Base-by-base conservation (phyloP, 2,797 vertebrate genomes). In the Chelon auratus region DNA sequence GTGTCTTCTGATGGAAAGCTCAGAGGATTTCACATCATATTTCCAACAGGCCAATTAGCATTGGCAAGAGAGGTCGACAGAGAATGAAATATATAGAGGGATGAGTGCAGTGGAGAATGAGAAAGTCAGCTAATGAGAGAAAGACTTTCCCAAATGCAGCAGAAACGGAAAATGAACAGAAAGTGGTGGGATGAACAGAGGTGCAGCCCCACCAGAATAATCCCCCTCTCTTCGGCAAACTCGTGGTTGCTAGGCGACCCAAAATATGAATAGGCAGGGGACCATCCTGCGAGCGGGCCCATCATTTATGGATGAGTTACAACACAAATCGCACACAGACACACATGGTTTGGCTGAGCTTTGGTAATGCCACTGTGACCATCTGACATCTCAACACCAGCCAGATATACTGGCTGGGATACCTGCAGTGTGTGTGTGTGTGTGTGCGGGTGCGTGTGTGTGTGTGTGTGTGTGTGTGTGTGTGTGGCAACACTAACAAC, bases 251-350 rank as follows among this genome's bases (percentile, higher is more conserved):
- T 88, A 90, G 75, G 91, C 89, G 92, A 93, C 92, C 85, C 75
- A 90, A 94, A 94, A 94, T 87, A 91, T 87, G 88, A 93, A 92
- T 87, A 88, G 84, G 77, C 87, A 68, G 77, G 86, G 79, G 78
- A 90, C 77, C 79, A 75, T 83, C 86, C 80, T 80, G 77, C 3
- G 59, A 85, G 79, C 40, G 39, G 74, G 57, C 63, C 79, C 82
- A 91, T 91, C 87, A 92, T 90, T 90, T 87, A 92, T 90, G 89
- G 89, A 88, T 91, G 87, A 91, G 77, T 82, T 88, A 80, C 40
- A 42, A 78, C 85, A 90, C 70, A 82, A 78, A 84, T 66, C 66
- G 17, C 63, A 69, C 84, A 84, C 61, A 76, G 66, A 66, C 78
- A 76, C 76, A 77, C 43, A 50, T 58, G 54, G 64, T 70, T 85